Evolutionary conservation across 1,140 invertebrate species (phyloP).

Genomic region (Akabosia matsudoensis): DNA sequence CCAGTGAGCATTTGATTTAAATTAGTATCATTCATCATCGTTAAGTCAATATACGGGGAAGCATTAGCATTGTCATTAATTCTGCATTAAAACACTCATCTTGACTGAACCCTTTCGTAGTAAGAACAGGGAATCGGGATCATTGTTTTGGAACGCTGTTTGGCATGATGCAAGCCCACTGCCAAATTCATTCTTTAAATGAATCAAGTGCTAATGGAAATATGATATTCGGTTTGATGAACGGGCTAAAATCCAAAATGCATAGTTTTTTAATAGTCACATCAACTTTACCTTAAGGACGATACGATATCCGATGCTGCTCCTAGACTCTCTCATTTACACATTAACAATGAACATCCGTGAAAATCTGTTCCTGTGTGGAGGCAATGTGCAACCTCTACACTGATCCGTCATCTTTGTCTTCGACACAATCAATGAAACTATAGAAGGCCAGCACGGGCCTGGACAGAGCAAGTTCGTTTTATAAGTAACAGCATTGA

Average conservation of each 20-base stretch:
- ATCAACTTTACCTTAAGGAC: too few species aligned
- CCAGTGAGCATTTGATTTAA: not conserved
- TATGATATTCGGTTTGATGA: not conserved
- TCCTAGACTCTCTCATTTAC: not conserved
- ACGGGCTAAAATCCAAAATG: not conserved
- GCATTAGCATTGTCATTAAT: not conserved
- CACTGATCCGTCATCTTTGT: constrained; percentile 15
- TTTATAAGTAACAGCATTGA: constrained; percentile 5
- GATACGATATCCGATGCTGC: not conserved
- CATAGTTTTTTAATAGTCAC: not conserved
- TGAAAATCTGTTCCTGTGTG: not conserved
- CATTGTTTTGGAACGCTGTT: constrained; percentile 4
- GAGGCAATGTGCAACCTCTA: not conserved
- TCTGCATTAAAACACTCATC: not conserved
- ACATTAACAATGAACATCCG: not conserved
- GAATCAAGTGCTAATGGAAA: not conserved
- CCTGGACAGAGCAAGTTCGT: constrained; percentile 1
- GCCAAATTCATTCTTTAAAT: not conserved
- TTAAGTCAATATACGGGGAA: not conserved
- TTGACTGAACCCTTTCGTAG: not conserved
- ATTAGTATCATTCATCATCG: constrained; percentile 6
- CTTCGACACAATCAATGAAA: not conserved
- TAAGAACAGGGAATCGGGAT: not conserved
- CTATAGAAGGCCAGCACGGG: not conserved
- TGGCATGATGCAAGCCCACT: not conserved